phyloP scores from a whole-genome alignment of 2,797 vertebrate species.

The Hephaestus fuliginosus region DNA sequence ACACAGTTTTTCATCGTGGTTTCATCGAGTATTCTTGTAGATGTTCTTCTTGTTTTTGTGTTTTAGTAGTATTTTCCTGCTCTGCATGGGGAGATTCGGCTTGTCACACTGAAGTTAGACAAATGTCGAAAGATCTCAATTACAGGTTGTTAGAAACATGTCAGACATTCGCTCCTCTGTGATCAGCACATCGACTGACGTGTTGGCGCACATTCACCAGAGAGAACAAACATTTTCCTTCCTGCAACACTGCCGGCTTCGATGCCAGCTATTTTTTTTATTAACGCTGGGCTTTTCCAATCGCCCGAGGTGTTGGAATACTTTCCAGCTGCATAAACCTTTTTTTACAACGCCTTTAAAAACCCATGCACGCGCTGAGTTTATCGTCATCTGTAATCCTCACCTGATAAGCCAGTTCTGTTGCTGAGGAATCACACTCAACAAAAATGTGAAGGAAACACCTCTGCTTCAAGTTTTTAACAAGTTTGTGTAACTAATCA shows the following conservation, averaged over 20 bases:
- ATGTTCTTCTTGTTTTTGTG: too few relatives aligned
- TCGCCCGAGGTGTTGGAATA: slow-evolving; percentile 61
- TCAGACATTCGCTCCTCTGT: slow-evolving; percentile 17
- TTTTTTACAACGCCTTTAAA: slow-evolving; percentile 62
- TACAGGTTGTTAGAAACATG: not conserved
- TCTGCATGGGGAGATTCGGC: too few relatives aligned
- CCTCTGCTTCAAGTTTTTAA: not conserved
- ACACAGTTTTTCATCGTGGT: too few relatives aligned
- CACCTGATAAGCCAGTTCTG: not conserved
- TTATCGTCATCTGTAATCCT: slow-evolving; percentile 10
- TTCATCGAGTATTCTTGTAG: too few relatives aligned
- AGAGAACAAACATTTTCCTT: slow-evolving; percentile 23
- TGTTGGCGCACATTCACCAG: slow-evolving; percentile 25
- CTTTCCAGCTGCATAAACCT: slow-evolving; percentile 69
- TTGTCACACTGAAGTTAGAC: too few relatives aligned
- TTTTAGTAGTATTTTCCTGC: too few relatives aligned
- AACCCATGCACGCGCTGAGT: slow-evolving; percentile 6
- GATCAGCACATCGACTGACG: slow-evolving; percentile 1
- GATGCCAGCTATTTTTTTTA: slow-evolving; percentile 52
- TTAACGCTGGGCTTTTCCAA: slow-evolving; percentile 54
- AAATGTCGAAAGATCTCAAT: slow-evolving; percentile 6
- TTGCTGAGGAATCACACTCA: not conserved
- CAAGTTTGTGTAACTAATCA: not conserved
- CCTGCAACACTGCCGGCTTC: not conserved
- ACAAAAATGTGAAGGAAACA: not conserved